A percentile compares a stretch with the other conserved stretches of the same genome.
phyloP scores from a whole-genome alignment of 2,113 vertebrate species.

The Xenotilapia longispinis region DNA sequence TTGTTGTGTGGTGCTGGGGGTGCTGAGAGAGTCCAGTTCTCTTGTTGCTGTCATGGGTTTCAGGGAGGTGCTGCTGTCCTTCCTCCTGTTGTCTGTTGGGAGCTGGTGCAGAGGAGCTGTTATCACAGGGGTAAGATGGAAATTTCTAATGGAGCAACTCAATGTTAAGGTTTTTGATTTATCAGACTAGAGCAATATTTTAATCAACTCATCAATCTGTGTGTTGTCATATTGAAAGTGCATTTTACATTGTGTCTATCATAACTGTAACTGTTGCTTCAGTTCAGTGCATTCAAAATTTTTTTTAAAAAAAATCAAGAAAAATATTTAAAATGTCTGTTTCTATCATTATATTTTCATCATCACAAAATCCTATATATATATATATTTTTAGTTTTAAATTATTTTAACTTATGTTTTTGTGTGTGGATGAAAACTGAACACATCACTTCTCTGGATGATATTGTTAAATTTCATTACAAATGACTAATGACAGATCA shows the following conservation, averaged over 20 bases:
- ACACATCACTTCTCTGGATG: background rate
- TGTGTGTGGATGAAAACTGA: background rate
- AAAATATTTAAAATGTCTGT: background rate
- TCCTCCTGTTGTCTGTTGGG: slow-evolving; percentile 66
- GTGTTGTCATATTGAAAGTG: background rate
- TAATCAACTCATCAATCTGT: background rate
- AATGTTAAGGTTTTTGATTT: background rate
- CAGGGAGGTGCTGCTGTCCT: slow-evolving; percentile 57
- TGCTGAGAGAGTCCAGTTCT: slow-evolving; percentile 1
- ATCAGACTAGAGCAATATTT: background rate
- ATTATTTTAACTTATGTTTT: background rate
- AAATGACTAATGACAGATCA: slow-evolving; percentile 21
- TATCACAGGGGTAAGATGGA: slow-evolving; percentile 76
- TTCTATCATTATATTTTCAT: background rate
- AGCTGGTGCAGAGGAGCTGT: slow-evolving; percentile 68
- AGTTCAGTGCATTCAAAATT: background rate
- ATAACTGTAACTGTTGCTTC: background rate
- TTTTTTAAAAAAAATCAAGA: rapidly evolving
- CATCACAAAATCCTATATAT: background rate
- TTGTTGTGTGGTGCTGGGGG: slow-evolving; percentile 11
- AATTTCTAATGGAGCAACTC: background rate
- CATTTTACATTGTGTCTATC: background rate
- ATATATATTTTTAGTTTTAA: too few species aligned
- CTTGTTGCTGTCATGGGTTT: slow-evolving; percentile 63
- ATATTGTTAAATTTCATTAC: slow-evolving; percentile 35